Evolutionary conservation across 2,113 vertebrate genomes (phyloP).

Genomic region (Hypomesus transpacificus): DNA sequence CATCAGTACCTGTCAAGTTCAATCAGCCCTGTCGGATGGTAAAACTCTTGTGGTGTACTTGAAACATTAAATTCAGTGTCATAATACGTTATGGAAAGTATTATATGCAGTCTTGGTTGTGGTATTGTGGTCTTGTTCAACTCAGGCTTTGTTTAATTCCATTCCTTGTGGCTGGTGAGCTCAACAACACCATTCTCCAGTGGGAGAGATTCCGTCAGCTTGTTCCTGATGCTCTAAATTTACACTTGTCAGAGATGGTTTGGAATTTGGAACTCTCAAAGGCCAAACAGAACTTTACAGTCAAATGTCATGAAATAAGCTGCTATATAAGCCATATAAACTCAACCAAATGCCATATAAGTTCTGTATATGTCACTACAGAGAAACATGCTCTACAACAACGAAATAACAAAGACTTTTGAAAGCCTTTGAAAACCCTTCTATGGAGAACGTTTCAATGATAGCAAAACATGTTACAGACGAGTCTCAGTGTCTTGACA

Average conservation of each 20-base stretch:
- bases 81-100: slow-evolving; percentile 48
- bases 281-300: no score
- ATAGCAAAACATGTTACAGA: no score
- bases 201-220: slow-evolving; percentile 11
- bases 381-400: no score
- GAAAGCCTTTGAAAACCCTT: no score
- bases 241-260: neutral
- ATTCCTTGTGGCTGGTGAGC: slow-evolving; percentile 15
- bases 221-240: neutral
- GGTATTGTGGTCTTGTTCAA: slow-evolving; percentile 31
- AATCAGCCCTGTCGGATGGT: slow-evolving; percentile 5
- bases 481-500: no score
- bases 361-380: no score
- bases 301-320: no score
- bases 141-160: slow-evolving; percentile 36
- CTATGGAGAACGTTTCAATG: no score
- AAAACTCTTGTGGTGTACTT: slow-evolving; percentile 3
- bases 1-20: slow-evolving; percentile 9
- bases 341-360: no score
- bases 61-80: slow-evolving; percentile 23
- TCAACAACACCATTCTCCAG: neutral
- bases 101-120: slow-evolving; percentile 32
- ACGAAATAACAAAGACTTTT: no score
- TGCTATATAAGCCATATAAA: no score
- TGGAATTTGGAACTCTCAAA: neutral